These are phyloP conservation scores for Phrynosoma blainvillii DNA, from an alignment of 2,113 vertebrate species.

Conservation along the genomic window DNA sequence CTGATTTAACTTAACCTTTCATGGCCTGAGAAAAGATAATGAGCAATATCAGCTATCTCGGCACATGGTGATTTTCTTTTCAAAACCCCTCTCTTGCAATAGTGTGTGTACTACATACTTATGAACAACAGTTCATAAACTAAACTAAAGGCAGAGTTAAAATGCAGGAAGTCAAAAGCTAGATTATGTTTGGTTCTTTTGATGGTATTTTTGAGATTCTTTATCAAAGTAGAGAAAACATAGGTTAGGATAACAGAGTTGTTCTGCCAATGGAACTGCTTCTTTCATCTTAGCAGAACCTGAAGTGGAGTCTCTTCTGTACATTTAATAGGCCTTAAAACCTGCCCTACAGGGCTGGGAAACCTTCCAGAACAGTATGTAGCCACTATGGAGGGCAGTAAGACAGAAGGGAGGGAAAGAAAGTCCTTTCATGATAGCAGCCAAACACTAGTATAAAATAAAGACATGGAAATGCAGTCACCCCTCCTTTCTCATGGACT, in stretches of 20 bases:
- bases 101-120: not conserved
- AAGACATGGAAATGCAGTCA: not conserved
- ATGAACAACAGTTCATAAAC: not conserved
- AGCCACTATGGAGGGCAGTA: not conserved
- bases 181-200: not conserved
- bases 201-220: too few relatives aligned
- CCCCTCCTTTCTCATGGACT: too few relatives aligned
- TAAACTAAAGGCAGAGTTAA: not conserved
- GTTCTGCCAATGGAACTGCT: too few relatives aligned
- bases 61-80: not conserved
- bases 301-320: too few relatives aligned
- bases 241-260: not conserved
- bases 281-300: too few relatives aligned
- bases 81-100: not conserved
- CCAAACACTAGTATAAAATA: too few relatives aligned
- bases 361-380: not conserved
- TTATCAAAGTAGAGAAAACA: not conserved
- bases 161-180: constrained; percentile 1
- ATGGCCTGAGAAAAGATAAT: not conserved
- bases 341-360: not conserved
- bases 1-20: not conserved
- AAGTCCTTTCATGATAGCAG: too few relatives aligned
- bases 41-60: not conserved
- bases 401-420: not conserved
- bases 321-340: not conserved